phyloP scores from a whole-genome alignment of 2,888 invertebrate genomes.

The Sphaerophoria taeniata region DNA sequence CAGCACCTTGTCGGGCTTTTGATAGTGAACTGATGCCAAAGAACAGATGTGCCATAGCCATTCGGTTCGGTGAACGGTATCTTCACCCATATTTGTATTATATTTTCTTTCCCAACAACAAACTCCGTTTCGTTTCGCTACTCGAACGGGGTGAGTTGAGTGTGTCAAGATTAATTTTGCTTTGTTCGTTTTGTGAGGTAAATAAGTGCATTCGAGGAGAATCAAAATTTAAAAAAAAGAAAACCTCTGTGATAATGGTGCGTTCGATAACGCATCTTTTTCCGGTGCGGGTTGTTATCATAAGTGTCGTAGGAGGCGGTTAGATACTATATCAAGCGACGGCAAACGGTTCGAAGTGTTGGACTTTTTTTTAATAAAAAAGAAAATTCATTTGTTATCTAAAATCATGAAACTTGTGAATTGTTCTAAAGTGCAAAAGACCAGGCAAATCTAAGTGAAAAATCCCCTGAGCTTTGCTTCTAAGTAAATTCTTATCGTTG shows the following conservation, averaged over 20 bases:
- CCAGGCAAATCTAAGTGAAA: too few species aligned
- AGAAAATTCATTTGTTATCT: neutral
- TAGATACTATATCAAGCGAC: constrained; percentile 23
- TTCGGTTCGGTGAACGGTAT: constrained; percentile 71
- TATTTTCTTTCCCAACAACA: constrained; percentile 51
- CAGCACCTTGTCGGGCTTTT: constrained; percentile 72
- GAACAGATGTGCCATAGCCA: constrained; percentile 71
- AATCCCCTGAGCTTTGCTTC: too few species aligned
- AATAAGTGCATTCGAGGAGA: neutral
- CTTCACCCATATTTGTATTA: constrained; percentile 65
- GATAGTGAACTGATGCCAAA: constrained; percentile 73
- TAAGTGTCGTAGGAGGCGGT: constrained; percentile 17
- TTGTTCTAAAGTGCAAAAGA: too few species aligned
- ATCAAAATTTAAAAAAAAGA: neutral
- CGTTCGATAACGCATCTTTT: too few species aligned
- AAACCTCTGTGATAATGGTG: neutral
- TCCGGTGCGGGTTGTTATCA: constrained; percentile 10
- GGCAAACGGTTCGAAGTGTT: neutral
- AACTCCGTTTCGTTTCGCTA: constrained; percentile 48
- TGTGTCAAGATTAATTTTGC: constrained; percentile 36
- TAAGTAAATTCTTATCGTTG: too few species aligned
- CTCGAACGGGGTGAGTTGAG: constrained; percentile 52
- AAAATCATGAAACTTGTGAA: too few species aligned
- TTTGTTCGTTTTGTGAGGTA: constrained; percentile 21
- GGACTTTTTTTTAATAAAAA: too few species aligned